Evolutionary conservation across 2,113 vertebrate genomes (phyloP), one percentile per base, ranked within the genome.

Genomic region (Pyrgilauda ruficollis): DNA sequence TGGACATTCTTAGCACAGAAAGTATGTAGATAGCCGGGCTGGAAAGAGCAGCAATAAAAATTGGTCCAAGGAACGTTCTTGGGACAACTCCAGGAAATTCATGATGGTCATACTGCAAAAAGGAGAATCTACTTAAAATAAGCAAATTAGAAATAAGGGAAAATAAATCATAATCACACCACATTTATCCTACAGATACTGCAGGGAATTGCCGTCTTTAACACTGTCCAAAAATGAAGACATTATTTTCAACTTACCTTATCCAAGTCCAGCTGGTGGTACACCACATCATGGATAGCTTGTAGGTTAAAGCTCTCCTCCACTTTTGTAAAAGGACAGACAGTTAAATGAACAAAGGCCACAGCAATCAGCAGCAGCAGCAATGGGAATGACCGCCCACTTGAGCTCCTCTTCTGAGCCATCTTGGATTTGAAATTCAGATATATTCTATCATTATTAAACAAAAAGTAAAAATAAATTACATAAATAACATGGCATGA

Each of bases 301-400:
- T 99, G 99, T 47, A 99, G 96, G 67, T 98, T 99, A 93, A 99
- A 99, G 92, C 99, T 99, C 91, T 99, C 99, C 77, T 99, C 99
- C 39, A 99, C 99, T 97, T 99, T 99, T 12, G 99, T 98, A 62
- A 98, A 99, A 20, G 99, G 99, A 64, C 99, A 99, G 50, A 97
- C 75, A 3, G 97, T 76, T 67, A 99, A 93, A 97, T 99, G 99
- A 76, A 98, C 18, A 11, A 98, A 87, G 13, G 98, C 97, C 2
- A 98, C 97, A 0, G 64, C 72, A 72, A 98, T 70, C 4, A 99
- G 77, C 17, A 99, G 93, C 63, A 98, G 67, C 39, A 99, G 92
- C 64, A 95, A 27, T 2, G 97, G 94, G 61, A 97, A 92, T 1
- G 78, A 84, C 9, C 87, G 86, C 22, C 95, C 97, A 53, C 88